Evolutionary conservation across 2,888 invertebrate species (phyloP).

Genomic region (Megalurothrips usitatus): DNA sequence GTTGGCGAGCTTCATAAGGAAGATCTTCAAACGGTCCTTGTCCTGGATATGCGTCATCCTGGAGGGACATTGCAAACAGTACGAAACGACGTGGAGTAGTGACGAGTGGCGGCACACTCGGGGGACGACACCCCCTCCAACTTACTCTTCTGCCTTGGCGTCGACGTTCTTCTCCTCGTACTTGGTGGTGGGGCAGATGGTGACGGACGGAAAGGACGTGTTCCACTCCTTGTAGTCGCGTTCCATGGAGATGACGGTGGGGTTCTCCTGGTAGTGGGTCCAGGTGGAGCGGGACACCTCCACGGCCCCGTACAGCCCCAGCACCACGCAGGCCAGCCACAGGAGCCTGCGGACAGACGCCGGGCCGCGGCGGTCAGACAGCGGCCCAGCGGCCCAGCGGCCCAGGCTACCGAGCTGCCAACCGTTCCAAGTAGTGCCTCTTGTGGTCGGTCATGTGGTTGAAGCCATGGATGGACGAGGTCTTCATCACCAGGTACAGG

Average conservation of each 20-base stretch:
- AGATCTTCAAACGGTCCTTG: constrained; percentile 30
- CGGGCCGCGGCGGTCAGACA: no score
- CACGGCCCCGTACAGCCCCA: constrained; percentile 35
- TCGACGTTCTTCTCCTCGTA: constrained; percentile 32
- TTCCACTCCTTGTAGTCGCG: constrained; percentile 42
- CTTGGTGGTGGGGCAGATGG: constrained; percentile 39
- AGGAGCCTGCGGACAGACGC: constrained; percentile 33
- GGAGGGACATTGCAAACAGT: neutral
- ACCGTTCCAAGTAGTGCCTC: constrained; percentile 53
- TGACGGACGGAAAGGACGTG: constrained; percentile 41
- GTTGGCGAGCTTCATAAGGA: constrained; percentile 47
- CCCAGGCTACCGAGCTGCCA: constrained; percentile 39
- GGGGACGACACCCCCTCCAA: neutral
- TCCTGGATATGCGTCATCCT: constrained; percentile 30
- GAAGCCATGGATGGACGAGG: constrained; percentile 55
- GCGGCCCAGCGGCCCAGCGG: no score
- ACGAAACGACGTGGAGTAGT: neutral
- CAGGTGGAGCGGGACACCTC: constrained; percentile 38
- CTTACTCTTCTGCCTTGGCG: neutral
- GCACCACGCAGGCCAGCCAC: constrained; percentile 36
- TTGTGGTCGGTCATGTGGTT: constrained; percentile 50
- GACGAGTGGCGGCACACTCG: no score
- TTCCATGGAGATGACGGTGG: constrained; percentile 42
- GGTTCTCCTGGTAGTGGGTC: constrained; percentile 40
- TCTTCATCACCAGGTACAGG: constrained; percentile 46